Conservation (phyloP, 2,113 vertebrate species). For the Clinocottus analis region DNA sequence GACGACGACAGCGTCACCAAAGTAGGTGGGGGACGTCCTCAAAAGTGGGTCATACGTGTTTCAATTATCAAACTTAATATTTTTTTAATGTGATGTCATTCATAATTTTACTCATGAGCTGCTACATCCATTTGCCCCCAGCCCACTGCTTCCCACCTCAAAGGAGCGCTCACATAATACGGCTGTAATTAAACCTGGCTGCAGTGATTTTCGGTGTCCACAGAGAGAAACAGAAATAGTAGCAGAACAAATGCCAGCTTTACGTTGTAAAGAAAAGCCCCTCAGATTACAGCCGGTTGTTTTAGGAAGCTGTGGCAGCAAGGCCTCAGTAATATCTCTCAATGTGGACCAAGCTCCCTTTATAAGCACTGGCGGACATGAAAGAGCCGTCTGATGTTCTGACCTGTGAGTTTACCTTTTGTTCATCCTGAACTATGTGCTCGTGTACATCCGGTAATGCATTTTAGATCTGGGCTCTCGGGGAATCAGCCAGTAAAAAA, state of each 20-base stretch:
- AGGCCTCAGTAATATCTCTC: conserved; percentile 21
- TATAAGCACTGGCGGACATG: conserved; percentile 32
- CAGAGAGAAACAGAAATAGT: conserved; percentile 57
- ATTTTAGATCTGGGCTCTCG: conserved; percentile 31
- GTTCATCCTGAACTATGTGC: conserved; percentile 5
- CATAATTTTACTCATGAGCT: conserved; percentile 52
- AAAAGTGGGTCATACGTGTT: conserved; percentile 17
- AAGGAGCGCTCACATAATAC: conserved; percentile 60
- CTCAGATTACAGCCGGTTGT: conserved; percentile 9
- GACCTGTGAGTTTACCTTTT: conserved; percentile 58
- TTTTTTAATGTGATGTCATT: conserved; percentile 39
- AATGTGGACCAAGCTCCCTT: conserved; percentile 19
- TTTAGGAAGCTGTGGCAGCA: conserved; percentile 39
- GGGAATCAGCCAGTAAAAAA: conserved; percentile 26
- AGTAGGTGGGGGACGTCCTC: not conserved
- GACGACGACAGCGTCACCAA: not conserved
- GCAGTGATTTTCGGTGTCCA: conserved; percentile 44
- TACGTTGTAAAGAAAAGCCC: conserved; percentile 42
- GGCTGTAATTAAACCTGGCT: conserved; percentile 71
- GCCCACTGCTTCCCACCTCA: conserved; percentile 42
- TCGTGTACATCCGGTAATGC: not conserved
- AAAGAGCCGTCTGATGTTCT: conserved; percentile 60
- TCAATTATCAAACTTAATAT: conserved; percentile 26
- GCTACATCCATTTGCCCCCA: conserved; percentile 57
- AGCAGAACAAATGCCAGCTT: conserved; percentile 60